Evolutionary conservation across 2,888 invertebrate species (phyloP).

Genomic region (Aethes cnicana): DNA sequence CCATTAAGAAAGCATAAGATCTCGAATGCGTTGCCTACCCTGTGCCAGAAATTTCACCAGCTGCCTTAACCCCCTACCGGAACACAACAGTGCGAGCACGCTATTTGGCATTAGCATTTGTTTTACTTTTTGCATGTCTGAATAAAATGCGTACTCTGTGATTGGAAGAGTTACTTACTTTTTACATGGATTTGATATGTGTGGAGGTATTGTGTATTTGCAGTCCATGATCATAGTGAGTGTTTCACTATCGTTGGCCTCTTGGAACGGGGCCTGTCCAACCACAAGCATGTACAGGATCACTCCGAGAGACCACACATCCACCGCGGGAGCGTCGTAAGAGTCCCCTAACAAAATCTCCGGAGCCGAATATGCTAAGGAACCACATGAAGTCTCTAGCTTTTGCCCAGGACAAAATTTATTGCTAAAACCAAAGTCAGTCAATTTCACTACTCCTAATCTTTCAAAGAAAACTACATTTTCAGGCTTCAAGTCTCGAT

Average conservation of each 20-base stretch:
- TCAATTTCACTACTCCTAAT: conserved; percentile 97
- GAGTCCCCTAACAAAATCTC: conserved; percentile 99
- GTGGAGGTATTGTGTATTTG: conserved; percentile 95
- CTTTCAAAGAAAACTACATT: conserved; percentile 99
- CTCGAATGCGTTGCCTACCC: too few species aligned
- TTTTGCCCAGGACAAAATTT: conserved; percentile 97
- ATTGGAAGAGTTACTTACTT: conserved; percentile 72
- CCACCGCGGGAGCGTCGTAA: conserved; percentile 99
- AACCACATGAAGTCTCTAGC: conserved; percentile 98
- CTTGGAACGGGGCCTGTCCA: conserved; percentile 98
- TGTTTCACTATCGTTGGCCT: conserved; percentile 99
- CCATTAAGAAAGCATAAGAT: too few species aligned
- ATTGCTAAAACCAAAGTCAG: conserved; percentile 99
- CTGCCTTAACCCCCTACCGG: too few species aligned
- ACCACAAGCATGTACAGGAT: conserved; percentile 99
- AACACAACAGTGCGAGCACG: neutral
- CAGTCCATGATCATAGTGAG: conserved; percentile 99
- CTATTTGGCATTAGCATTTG: neutral
- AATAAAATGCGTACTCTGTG: neutral
- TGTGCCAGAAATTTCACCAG: too few species aligned
- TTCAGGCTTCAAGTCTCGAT: conserved; percentile 98
- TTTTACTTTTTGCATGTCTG: neutral
- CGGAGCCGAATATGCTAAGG: conserved; percentile 99
- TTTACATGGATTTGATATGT: conserved; percentile 93
- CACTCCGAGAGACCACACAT: conserved; percentile 99